Conservation (phyloP, 2,113 vertebrate genomes). For the Plestiodon gilberti region DNA sequence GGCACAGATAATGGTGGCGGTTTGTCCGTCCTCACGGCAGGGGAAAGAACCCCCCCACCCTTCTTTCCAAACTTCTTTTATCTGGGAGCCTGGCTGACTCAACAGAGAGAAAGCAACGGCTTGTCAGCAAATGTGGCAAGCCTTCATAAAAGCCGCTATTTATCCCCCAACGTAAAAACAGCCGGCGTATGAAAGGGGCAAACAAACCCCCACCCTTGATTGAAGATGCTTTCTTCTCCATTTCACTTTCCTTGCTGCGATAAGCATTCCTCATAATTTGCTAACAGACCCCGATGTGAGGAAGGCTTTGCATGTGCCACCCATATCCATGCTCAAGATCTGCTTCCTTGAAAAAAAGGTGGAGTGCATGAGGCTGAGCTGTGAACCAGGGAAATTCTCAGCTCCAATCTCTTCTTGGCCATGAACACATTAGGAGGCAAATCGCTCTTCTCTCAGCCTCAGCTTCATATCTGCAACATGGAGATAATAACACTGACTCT, state of each 20-base stretch:
- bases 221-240: slow-evolving; percentile 61
- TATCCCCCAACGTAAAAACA: slow-evolving; percentile 16
- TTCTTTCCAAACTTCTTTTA: slow-evolving; percentile 5
- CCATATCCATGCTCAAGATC: slow-evolving; percentile 3
- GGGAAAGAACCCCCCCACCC: neutral
- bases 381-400: neutral
- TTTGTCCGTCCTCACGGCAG: neutral
- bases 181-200: neutral
- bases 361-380: neutral
- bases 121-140: slow-evolving; percentile 24
- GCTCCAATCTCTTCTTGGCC: neutral
- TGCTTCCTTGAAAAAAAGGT: neutral
- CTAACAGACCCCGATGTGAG: slow-evolving; percentile 61
- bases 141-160: neutral
- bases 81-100: slow-evolving; percentile 3
- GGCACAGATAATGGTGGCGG: neutral
- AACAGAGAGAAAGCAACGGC: slow-evolving; percentile 19
- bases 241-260: slow-evolving; percentile 63
- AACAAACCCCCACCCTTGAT: neutral
- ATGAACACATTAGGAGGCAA: neutral
- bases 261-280: slow-evolving; percentile 64
- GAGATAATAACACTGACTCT: neutral
- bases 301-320: neutral
- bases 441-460: neutral
- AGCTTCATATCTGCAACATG: neutral